Evolutionary conservation across 1,140 invertebrate species (phyloP).

Genomic region (Heliconius congener): DNA sequence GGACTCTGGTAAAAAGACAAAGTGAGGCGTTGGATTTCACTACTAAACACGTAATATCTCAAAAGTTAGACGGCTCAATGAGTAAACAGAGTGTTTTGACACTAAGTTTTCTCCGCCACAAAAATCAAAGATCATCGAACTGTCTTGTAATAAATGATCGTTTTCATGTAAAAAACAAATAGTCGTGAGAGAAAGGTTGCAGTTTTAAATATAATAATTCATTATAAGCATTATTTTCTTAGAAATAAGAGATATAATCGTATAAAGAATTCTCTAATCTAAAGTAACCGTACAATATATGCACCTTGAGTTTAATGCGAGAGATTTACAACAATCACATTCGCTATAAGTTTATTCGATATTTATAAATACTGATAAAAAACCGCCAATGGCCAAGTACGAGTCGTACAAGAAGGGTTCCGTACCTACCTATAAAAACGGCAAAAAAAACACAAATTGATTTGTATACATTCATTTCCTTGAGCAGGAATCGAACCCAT

Average conservation of each 20-base stretch:
- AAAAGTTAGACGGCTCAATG: no score
- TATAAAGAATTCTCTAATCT: not conserved
- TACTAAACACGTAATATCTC: no score
- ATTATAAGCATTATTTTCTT: not conserved
- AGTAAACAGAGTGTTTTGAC: not conserved
- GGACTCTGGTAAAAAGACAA: no score
- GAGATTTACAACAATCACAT: not conserved
- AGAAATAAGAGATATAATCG: not conserved
- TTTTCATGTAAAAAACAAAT: not conserved
- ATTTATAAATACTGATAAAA: not conserved
- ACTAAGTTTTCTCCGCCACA: not conserved
- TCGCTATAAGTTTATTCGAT: not conserved
- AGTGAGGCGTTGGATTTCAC: no score
- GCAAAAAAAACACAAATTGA: no score
- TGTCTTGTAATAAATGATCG: slow-evolving; percentile 5
- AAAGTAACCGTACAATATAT: not conserved
- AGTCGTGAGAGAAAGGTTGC: slow-evolving; percentile 11
- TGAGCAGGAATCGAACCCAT: no score
- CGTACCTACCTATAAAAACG: no score
- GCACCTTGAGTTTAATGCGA: not conserved
- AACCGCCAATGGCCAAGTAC: no score
- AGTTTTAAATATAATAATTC: not conserved
- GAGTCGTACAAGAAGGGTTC: no score
- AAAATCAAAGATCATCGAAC: slow-evolving; percentile 12
- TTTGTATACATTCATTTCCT: no score